These are phyloP conservation scores for Rhingia campestris DNA, from an alignment of 2,888 invertebrate genomes.

Conservation along the genomic window DNA sequence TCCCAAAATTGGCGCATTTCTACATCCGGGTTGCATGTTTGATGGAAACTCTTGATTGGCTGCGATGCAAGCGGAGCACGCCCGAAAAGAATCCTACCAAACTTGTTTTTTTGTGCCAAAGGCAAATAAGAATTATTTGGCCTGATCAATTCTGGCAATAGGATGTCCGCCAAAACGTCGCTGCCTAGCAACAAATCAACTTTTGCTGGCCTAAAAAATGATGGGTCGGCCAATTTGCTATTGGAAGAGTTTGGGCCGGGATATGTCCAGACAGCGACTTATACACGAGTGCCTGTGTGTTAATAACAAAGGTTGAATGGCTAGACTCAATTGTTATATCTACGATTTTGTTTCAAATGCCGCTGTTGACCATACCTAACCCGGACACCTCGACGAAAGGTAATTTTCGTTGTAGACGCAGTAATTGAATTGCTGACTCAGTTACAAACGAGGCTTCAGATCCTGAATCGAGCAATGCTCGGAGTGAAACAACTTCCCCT, in stretches of 20 bases:
- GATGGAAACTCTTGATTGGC: too few species aligned
- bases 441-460: too few species aligned
- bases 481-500: too few species aligned
- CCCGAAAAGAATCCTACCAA: too few species aligned
- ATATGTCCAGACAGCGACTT: conserved; percentile 29
- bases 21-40: too few species aligned
- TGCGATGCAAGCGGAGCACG: too few species aligned
- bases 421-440: too few species aligned
- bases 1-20: too few species aligned
- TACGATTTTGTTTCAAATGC: conserved; percentile 13
- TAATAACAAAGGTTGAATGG: background rate
- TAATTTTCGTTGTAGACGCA: too few species aligned
- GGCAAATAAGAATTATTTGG: background rate
- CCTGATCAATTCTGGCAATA: conserved; percentile 11
- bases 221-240: conserved; percentile 17
- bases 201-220: background rate
- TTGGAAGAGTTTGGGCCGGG: too few species aligned
- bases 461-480: too few species aligned
- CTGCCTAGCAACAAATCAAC: too few species aligned
- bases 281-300: conserved; percentile 10
- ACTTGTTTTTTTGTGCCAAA: background rate
- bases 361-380: conserved; percentile 24
- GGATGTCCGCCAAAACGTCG: conserved; percentile 2
- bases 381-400: conserved; percentile 13
- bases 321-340: background rate